phyloP scores from a whole-genome alignment of 2,113 vertebrate genomes.

The Donacobius atricapilla region DNA sequence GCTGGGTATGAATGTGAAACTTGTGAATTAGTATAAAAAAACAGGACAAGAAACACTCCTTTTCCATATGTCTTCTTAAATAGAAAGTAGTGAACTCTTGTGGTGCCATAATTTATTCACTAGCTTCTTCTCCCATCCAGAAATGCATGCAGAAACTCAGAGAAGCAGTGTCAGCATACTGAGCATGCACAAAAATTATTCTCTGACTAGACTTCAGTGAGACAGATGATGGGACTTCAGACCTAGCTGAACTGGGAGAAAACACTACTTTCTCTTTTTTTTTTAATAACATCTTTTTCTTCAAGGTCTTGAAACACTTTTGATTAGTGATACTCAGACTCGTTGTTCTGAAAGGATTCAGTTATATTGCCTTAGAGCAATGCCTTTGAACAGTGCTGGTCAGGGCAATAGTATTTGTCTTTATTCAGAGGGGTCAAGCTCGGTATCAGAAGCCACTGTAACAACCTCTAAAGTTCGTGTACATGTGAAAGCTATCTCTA shows the following conservation, averaged over 20 bases:
- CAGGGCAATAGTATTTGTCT: background rate
- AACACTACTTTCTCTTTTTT: background rate
- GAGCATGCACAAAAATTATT: background rate
- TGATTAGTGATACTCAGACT: background rate
- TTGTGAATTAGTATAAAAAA: background rate
- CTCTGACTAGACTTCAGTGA: background rate
- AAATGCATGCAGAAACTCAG: background rate
- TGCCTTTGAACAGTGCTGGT: background rate
- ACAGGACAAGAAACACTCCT: background rate
- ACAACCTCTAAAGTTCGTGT: background rate
- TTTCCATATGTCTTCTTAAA: background rate
- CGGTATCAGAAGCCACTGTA: background rate
- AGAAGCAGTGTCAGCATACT: background rate
- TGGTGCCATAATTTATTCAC: background rate
- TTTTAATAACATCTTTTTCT: background rate
- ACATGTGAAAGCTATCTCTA: background rate
- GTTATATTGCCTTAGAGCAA: background rate
- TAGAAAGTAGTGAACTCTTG: background rate
- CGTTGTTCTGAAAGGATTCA: background rate
- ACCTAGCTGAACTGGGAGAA: background rate
- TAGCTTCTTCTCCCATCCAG: background rate
- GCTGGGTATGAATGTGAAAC: background rate
- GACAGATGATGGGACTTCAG: background rate
- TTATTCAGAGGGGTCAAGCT: background rate
- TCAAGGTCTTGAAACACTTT: background rate